Evolutionary conservation across 2,888 invertebrate genomes (phyloP).

Genomic region (Therioaphis trifolii): DNA sequence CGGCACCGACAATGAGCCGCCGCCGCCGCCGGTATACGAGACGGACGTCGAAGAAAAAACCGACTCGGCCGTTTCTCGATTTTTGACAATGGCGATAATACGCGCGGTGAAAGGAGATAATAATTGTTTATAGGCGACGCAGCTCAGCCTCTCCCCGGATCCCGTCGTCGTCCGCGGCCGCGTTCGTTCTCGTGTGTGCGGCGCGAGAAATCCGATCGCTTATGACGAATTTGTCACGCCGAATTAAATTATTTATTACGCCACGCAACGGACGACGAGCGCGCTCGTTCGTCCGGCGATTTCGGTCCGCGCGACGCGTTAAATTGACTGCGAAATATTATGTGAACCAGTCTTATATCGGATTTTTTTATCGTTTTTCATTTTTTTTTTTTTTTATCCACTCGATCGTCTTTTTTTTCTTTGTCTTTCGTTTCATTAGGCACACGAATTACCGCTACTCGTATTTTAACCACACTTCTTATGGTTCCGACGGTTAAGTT

Average conservation of each 20-base stretch:
- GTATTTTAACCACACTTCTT: slow-evolving; percentile 33
- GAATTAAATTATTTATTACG: slow-evolving; percentile 31
- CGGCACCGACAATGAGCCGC: too few species aligned
- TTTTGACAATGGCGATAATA: too few species aligned
- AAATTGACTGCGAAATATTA: slow-evolving; percentile 56
- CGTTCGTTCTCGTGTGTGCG: neutral
- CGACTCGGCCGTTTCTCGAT: neutral
- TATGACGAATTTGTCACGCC: slow-evolving; percentile 25
- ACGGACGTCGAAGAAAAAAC: too few species aligned
- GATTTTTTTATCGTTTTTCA: too few species aligned
- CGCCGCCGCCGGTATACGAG: too few species aligned
- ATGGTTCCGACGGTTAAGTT: slow-evolving; percentile 25
- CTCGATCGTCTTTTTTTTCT: too few species aligned
- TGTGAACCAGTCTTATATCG: slow-evolving; percentile 34
- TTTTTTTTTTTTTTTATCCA: too few species aligned
- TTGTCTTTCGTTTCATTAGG: slow-evolving; percentile 53
- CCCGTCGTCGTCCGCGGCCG: neutral
- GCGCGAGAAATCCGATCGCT: slow-evolving; percentile 5
- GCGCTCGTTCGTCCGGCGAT: neutral
- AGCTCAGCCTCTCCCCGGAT: too few species aligned
- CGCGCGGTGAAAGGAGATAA: neutral
- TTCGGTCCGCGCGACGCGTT: slow-evolving; percentile 23
- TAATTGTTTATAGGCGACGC: neutral
- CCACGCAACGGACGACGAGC: neutral
- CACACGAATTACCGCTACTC: slow-evolving; percentile 32